Percentiles rank a stretch among this genome's conserved stretches.
Conservation (phyloP, 1,140 invertebrate species). For the Geopemphigus sp. region DNA sequence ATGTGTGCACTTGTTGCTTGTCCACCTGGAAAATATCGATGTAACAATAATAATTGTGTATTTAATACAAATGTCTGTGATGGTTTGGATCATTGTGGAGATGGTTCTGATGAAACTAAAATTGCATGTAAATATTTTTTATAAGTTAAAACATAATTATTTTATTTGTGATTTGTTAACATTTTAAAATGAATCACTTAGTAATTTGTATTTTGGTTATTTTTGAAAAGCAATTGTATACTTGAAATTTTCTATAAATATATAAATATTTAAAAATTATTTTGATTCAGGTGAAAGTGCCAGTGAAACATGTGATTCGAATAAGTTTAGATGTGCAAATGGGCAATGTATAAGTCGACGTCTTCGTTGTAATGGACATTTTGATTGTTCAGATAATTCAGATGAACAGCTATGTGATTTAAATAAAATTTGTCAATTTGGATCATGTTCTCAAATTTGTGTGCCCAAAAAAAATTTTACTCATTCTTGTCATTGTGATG, state of each 20-base stretch:
- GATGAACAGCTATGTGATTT: slow-evolving; percentile 58
- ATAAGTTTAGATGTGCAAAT: slow-evolving; percentile 66
- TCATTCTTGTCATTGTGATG: slow-evolving; percentile 51
- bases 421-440: slow-evolving; percentile 64
- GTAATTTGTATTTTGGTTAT: too few species aligned
- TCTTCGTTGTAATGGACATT: slow-evolving; percentile 67
- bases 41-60: slow-evolving; percentile 59
- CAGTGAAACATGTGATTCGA: slow-evolving; percentile 45
- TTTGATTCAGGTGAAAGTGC: slow-evolving; percentile 14
- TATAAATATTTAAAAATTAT: background rate
- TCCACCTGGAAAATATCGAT: slow-evolving; percentile 56
- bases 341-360: slow-evolving; percentile 67
- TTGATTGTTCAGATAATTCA: slow-evolving; percentile 71
- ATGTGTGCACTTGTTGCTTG: slow-evolving; percentile 55
- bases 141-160: too few species aligned
- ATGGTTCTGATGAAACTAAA: slow-evolving; percentile 59
- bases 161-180: too few species aligned
- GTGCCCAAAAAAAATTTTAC: slow-evolving; percentile 60
- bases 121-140: slow-evolving; percentile 50
- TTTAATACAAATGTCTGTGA: slow-evolving; percentile 58
- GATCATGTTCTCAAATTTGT: slow-evolving; percentile 73
- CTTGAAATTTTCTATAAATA: background rate
- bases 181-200: too few species aligned
- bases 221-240: too few species aligned
- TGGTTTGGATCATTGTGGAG: slow-evolving; percentile 59